Percentiles rank a stretch among this genome's conserved stretches.
Evolutionary conservation across 1,140 invertebrate genomes (phyloP).

Genomic region (Anoplophora glabripennis): DNA sequence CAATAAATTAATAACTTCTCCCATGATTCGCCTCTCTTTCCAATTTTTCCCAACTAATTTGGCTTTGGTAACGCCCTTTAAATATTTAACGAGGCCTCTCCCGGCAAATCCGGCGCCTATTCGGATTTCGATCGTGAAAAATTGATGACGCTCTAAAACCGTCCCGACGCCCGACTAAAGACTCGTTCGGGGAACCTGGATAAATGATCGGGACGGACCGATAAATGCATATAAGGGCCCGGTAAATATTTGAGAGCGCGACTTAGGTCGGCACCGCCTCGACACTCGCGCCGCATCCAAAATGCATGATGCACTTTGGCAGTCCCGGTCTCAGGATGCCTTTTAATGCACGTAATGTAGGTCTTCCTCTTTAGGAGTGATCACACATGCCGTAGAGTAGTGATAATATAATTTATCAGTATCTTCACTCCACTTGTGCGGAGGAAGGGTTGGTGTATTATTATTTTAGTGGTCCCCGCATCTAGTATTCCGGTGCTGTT

Average conservation of each 20-base stretch:
- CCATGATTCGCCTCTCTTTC: too few species aligned
- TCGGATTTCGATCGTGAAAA: slow-evolving; percentile 1
- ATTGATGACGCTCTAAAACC: slow-evolving; percentile 16
- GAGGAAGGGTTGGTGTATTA: background rate
- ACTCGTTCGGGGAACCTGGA: background rate
- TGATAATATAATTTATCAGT: too few species aligned
- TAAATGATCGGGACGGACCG: slow-evolving; percentile 17
- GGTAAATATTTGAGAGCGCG: slow-evolving; percentile 27
- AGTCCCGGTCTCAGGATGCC: background rate
- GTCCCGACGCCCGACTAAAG: background rate
- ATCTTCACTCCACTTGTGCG: too few species aligned
- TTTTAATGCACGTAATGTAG: too few species aligned
- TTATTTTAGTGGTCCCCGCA: background rate
- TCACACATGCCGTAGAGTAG: too few species aligned
- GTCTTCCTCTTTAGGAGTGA: too few species aligned
- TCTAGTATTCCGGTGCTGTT: too few species aligned
- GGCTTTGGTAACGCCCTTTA: too few species aligned
- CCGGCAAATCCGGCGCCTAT: too few species aligned
- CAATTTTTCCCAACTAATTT: too few species aligned
- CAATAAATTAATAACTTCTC: too few species aligned
- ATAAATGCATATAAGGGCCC: slow-evolving; percentile 22
- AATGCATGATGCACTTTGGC: slow-evolving; percentile 25
- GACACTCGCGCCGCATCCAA: slow-evolving; percentile 15
- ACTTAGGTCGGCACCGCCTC: slow-evolving; percentile 16
- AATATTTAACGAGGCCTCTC: too few species aligned